These are phyloP conservation scores for Periparus ater DNA, from an alignment of 2,797 vertebrate genomes.

Conservation along the genomic window DNA sequence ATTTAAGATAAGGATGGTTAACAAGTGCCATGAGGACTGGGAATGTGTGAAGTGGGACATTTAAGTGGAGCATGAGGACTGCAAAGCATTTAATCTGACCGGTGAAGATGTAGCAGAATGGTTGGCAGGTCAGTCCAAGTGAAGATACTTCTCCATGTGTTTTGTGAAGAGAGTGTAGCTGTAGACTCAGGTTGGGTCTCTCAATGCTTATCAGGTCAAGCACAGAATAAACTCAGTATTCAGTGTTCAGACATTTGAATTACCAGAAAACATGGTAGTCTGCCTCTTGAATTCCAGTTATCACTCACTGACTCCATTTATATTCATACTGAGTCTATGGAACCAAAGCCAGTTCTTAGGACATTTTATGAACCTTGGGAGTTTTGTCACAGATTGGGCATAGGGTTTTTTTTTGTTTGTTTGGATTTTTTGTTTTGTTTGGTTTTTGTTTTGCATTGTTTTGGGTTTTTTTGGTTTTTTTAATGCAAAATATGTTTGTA, in stretches of 20 bases:
- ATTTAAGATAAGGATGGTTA: constrained; percentile 10
- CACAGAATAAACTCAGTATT: background rate
- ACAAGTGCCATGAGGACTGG: background rate
- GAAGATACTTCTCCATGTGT: background rate
- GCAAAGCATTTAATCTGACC: background rate
- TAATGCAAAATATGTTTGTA: background rate
- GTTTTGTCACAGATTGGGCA: background rate
- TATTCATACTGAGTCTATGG: background rate
- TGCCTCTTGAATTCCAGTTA: background rate
- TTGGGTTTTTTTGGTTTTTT: background rate
- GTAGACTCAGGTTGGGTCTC: background rate
- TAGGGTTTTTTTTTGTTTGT: background rate
- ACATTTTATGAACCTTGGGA: background rate
- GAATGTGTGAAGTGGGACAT: background rate
- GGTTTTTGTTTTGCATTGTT: background rate
- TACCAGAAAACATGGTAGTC: background rate
- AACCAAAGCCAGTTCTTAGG: background rate
- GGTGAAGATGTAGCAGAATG: background rate
- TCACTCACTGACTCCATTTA: background rate
- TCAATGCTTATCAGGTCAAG: background rate
- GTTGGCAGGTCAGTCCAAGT: background rate
- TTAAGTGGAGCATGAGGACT: background rate
- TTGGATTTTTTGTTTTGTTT: background rate
- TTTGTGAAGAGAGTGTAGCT: background rate
- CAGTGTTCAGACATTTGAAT: background rate